phyloP scores from a whole-genome alignment of 2,888 invertebrate species.

The Phania funesta region DNA sequence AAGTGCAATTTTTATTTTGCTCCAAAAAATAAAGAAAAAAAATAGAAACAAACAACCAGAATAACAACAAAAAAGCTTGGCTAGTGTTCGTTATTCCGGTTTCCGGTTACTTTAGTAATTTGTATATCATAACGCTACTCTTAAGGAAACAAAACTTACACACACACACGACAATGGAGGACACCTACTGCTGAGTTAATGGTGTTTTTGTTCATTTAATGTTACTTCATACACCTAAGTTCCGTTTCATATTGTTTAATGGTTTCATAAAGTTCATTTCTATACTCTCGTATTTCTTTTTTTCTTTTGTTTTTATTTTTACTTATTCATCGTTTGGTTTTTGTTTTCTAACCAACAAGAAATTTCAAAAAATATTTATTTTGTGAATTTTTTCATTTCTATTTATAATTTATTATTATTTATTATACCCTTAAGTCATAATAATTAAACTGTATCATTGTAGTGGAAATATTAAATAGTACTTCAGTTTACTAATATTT shows the following conservation, averaged over 20 bases:
- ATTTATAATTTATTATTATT: conserved; percentile 52
- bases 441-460: conserved; percentile 61
- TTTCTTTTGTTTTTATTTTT: not conserved
- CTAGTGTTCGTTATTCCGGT: conserved; percentile 54
- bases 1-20: conserved; percentile 55
- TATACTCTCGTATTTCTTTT: not conserved
- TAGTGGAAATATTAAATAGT: conserved; percentile 38
- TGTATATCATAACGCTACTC: not conserved
- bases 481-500: conserved; percentile 40
- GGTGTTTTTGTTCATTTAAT: conserved; percentile 27
- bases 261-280: conserved; percentile 31
- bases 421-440: conserved; percentile 61
- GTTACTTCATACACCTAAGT: conserved; percentile 23
- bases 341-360: not conserved
- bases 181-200: too few relatives aligned
- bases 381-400: not conserved
- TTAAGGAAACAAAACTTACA: not conserved
- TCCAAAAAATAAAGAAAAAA: too few relatives aligned
- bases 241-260: conserved; percentile 54
- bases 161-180: not conserved
- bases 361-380: not conserved
- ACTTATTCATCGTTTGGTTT: conserved; percentile 10
- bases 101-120: conserved; percentile 58
- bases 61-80: not conserved
- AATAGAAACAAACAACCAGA: not conserved